Evolutionary conservation across 2,888 invertebrate genomes (phyloP), one percentile per base, ranked within the genome.

Genomic region (Sthenelais limicola): DNA sequence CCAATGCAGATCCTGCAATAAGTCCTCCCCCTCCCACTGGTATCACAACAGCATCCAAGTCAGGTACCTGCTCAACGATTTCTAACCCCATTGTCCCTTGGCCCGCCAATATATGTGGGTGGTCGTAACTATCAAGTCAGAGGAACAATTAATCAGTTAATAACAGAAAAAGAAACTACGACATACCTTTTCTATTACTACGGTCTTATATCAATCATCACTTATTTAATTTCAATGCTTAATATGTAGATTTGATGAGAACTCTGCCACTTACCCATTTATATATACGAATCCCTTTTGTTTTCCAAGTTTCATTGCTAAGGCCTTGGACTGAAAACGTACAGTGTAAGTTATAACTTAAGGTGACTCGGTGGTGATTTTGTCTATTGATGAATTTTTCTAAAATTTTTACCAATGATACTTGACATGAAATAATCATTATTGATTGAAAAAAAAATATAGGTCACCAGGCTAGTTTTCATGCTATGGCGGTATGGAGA

Each of bases 21-120:
- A 97, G 90, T 0, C 97, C 97, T 0, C 94, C 96, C n/a, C 97
- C 97, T 0, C 97, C 97, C 0, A 96, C 94, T 0, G 97, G 97
- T 21, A 98, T 92, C 26, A 98, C 90, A 33, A 97, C 92, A 0
- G 96, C 96, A 87, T 97, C 96, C 18, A 96, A 91, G 73, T 94
- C 91, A 0, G 92, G 91, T 0, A 97, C 94, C 94, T 97, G 95
- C 82, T 97, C 96, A 30, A 95, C 87, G 74, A 97, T 96, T 89
- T 97, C 97, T 81, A 98, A 89, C 0, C 96, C 97, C 83, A 96
- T 91, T 0, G 97, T 97, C 12, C 97, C 97, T 87, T 97, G 97
- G 0, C 97, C 97, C 0, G 97, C 95, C 90, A 97, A 93, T 76
- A 97, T 95, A 85, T 96, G 92, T 0, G 97, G 97, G 87, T 97